These are phyloP conservation scores for Polymixis lichenea DNA, from an alignment of 2,888 invertebrate species.

Conservation along the genomic window DNA sequence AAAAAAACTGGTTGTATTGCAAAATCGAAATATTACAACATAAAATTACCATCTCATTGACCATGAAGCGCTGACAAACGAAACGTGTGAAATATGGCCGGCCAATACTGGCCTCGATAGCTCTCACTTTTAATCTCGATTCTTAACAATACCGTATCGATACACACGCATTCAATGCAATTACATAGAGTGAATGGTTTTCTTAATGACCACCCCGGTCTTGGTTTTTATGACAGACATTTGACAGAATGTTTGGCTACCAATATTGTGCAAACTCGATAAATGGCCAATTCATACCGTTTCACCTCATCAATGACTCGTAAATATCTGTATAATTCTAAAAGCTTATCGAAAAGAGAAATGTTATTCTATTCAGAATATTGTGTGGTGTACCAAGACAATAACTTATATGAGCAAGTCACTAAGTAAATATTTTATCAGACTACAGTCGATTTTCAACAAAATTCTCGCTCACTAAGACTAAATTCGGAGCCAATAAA, in stretches of 20 bases:
- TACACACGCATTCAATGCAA: slow-evolving; percentile 61
- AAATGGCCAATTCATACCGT: slow-evolving; percentile 39
- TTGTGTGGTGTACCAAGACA: slow-evolving; percentile 5
- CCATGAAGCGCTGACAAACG: slow-evolving; percentile 73
- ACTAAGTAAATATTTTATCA: slow-evolving; percentile 38
- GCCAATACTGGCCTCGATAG: slow-evolving; percentile 72
- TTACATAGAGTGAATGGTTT: slow-evolving; percentile 61
- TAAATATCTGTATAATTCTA: slow-evolving; percentile 22
- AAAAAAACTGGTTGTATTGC: slow-evolving; percentile 76
- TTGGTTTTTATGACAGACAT: slow-evolving; percentile 55
- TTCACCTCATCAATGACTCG: slow-evolving; percentile 38
- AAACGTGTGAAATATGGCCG: slow-evolving; percentile 71
- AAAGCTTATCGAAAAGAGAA: slow-evolving; percentile 40
- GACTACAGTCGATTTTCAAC: slow-evolving; percentile 21
- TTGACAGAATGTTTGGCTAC: slow-evolving; percentile 46
- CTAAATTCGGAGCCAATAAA: slow-evolving; percentile 37
- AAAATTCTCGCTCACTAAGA: slow-evolving; percentile 33
- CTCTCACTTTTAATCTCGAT: slow-evolving; percentile 80
- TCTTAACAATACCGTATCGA: slow-evolving; percentile 61
- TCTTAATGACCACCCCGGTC: slow-evolving; percentile 54
- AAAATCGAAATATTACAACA: slow-evolving; percentile 75
- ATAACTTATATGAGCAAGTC: slow-evolving; percentile 10
- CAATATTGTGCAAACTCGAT: slow-evolving; percentile 43
- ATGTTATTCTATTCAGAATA: slow-evolving; percentile 22
- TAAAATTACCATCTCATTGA: slow-evolving; percentile 81